A percentile compares a stretch with the other conserved stretches of the same genome.
Evolutionary conservation across 2,797 vertebrate genomes (phyloP).

Genomic region (Heteromormyrus szaboi): DNA sequence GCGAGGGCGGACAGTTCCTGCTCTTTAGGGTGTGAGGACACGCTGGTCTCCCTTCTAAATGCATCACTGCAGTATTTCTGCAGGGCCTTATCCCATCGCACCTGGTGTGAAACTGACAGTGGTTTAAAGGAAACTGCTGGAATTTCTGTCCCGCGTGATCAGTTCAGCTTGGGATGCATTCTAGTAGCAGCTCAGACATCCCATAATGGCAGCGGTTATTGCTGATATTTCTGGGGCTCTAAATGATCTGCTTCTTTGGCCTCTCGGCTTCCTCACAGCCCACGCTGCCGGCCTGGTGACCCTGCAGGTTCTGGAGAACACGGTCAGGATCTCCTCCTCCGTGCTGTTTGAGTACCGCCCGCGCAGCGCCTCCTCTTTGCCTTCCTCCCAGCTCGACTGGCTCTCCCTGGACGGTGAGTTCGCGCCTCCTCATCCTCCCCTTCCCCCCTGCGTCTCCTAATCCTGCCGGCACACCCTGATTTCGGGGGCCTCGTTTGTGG

Average conservation of each 20-base stretch:
- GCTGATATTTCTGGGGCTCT: background rate
- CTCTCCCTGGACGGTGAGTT: constrained; percentile 91
- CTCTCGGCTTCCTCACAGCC: constrained; percentile 56
- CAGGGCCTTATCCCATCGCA: background rate
- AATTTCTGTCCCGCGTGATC: background rate
- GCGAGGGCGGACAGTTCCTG: background rate
- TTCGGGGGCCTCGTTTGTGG: background rate
- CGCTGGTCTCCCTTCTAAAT: background rate
- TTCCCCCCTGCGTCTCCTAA: background rate
- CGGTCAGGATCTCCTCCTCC: constrained; percentile 93
- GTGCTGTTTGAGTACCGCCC: constrained; percentile 99
- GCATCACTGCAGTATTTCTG: background rate
- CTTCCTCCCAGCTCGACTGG: constrained; percentile 97
- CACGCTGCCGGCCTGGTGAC: constrained; percentile 96
- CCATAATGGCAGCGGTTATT: background rate
- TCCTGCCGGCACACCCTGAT: background rate
- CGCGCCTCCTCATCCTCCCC: background rate
- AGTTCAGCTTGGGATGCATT: background rate
- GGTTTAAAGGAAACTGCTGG: background rate
- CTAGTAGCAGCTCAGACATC: background rate
- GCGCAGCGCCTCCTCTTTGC: constrained; percentile 84
- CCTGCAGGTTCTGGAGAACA: constrained; percentile 94
- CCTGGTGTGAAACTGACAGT: background rate
- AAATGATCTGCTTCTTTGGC: background rate
- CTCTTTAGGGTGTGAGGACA: background rate